phyloP scores from a whole-genome alignment of 2,113 vertebrate species.

The Caranx ignobilis region DNA sequence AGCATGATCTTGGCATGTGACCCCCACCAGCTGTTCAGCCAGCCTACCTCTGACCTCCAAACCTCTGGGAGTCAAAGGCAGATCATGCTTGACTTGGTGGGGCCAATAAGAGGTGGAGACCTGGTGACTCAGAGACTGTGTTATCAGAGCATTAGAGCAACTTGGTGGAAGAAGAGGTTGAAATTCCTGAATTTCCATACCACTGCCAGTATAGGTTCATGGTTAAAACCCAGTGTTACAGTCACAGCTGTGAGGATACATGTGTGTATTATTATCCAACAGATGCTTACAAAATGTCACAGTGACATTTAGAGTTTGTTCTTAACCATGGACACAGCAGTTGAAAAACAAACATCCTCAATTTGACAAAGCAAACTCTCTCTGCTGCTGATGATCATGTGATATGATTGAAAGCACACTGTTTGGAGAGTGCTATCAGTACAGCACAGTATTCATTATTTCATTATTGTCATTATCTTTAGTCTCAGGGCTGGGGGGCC shows the following conservation, averaged over 20 bases:
- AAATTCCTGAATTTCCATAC: constrained; percentile 13
- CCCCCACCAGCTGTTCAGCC: constrained; percentile 47
- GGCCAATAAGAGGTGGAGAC: constrained; percentile 10
- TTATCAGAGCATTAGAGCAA: constrained; percentile 12
- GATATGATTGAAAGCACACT: too few species aligned
- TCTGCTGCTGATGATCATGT: too few species aligned
- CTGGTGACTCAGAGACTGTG: background rate
- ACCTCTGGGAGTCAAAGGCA: constrained; percentile 21
- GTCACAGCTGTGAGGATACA: background rate
- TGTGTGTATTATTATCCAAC: too few species aligned
- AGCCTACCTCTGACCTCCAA: constrained; percentile 31
- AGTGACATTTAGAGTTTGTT: too few species aligned
- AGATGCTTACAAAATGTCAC: too few species aligned
- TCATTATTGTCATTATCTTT: too few species aligned
- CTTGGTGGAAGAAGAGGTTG: constrained; percentile 8
- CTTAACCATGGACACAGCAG: too few species aligned
- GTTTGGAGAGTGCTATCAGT: too few species aligned
- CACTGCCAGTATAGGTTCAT: background rate
- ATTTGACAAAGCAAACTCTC: too few species aligned
- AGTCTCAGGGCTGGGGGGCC: too few species aligned
- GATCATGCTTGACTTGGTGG: constrained; percentile 35
- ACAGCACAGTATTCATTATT: too few species aligned
- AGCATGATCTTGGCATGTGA: constrained; percentile 57
- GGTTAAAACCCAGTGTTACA: background rate
- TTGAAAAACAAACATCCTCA: too few species aligned